Percentiles rank a stretch among this genome's conserved stretches.
phyloP scores from a whole-genome alignment of 2,888 invertebrate species.

The Eugnorisma glareosa region DNA sequence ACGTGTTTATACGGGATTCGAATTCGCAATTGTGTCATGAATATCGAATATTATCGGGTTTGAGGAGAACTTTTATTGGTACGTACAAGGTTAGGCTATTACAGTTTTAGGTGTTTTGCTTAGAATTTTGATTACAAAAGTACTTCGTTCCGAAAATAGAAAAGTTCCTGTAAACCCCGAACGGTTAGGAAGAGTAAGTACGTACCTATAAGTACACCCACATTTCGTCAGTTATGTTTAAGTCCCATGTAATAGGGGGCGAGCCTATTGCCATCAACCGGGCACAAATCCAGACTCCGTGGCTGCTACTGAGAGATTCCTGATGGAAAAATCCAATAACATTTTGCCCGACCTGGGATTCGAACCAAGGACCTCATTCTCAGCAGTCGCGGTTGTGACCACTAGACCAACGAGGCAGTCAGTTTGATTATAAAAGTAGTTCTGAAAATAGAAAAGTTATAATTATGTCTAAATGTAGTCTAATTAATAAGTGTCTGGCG shows the following conservation, averaged over 20 bases:
- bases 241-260: no score
- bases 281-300: no score
- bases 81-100: constrained; percentile 15
- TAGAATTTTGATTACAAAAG: background rate
- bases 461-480: background rate
- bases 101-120: background rate
- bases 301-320: no score
- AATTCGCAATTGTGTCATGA: constrained; percentile 51
- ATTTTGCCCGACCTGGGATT: no score
- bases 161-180: background rate
- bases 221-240: no score
- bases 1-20: constrained; percentile 50
- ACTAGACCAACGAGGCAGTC: no score
- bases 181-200: no score
- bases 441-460: background rate
- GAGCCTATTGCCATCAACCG: no score
- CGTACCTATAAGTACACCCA: no score
- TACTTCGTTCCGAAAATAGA: background rate
- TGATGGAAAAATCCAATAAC: no score
- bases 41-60: constrained; percentile 44
- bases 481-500: background rate
- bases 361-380: no score
- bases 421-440: background rate
- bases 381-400: no score
- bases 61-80: constrained; percentile 27